Evolutionary conservation across 1,140 invertebrate genomes (phyloP), one percentile per base, ranked within the genome.

Genomic region (Patella vulgata): DNA sequence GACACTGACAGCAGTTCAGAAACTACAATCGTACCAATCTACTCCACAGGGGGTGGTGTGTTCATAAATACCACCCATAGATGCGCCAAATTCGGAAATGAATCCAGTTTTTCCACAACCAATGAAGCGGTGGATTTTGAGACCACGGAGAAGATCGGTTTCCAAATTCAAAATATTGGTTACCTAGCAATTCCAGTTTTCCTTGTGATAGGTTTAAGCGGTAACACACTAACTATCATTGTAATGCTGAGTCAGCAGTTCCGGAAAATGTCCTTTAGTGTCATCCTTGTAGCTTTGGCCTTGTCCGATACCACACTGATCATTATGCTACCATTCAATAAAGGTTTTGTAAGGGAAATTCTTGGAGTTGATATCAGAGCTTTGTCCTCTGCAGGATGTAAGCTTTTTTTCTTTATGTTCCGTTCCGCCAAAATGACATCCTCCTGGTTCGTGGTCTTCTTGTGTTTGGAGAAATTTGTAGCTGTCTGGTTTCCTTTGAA

Each of bases 341-440:
- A 71, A 40, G 39, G 31, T 12, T 72, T 69, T 27, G 56, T 74
- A 21, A 54, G 63, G 3, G 25, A 61, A 1, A 12, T 71, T 3
- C 40, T 75, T 23, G 64, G 65, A 2, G 36, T 54, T 3, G 74
- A 74, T 56, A 21, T 74, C 8, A 28, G 74, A 11, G 67, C 74
- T 2, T 23, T 70, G 11, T 68, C 66, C 14, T 23, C 33, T 3
- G 28, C 56, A 1, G 39, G 56, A 8, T 77, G 74, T 40, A 70
- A 73, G 36, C 27, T 64, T 4, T 77, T 73, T 46, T 78, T 72
- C 43, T 65, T 68, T 28, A 46, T 70, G 19, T 76, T 60, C 31
- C 57, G 66, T 14, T 69, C 70, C 2, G 56, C 67, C 25, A 78
- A 78, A 67, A 72, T 74, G 68, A 61, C 70, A 12, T 78, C 76